Conservation (phyloP, 2,113 vertebrate species). For the Strix aluco region DNA sequence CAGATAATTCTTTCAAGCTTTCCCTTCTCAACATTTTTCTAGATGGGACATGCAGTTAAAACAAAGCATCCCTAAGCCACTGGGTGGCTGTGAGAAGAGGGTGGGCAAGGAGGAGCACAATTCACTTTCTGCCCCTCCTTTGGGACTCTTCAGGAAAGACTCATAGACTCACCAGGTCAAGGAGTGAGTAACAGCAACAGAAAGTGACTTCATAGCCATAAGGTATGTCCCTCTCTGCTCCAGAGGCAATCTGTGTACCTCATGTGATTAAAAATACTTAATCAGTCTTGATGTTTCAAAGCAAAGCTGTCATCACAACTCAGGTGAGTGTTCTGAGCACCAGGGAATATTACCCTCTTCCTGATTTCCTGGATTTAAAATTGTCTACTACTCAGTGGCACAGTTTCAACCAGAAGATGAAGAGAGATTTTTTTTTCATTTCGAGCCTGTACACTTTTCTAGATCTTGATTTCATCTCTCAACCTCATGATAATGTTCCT, state of each 20-base stretch:
- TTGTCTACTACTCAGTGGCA: not conserved
- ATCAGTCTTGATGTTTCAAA: conserved; percentile 17
- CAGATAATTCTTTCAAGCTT: not conserved
- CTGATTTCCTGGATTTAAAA: not conserved
- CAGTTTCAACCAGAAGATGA: not conserved
- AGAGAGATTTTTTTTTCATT: not conserved
- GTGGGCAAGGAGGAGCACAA: not conserved
- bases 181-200: not conserved
- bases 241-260: not conserved
- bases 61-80: not conserved
- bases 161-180: not conserved
- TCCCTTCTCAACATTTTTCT: not conserved
- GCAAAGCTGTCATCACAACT: not conserved
- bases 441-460: not conserved
- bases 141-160: not conserved
- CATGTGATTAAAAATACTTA: not conserved
- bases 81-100: not conserved
- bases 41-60: not conserved
- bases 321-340: not conserved
- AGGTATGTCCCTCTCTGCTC: not conserved
- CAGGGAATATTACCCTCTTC: not conserved
- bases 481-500: not conserved
- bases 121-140: not conserved
- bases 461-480: not conserved
- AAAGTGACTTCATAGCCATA: not conserved